Conservation (phyloP, 2,888 invertebrate species). For the Cryptus viduatorius region DNA sequence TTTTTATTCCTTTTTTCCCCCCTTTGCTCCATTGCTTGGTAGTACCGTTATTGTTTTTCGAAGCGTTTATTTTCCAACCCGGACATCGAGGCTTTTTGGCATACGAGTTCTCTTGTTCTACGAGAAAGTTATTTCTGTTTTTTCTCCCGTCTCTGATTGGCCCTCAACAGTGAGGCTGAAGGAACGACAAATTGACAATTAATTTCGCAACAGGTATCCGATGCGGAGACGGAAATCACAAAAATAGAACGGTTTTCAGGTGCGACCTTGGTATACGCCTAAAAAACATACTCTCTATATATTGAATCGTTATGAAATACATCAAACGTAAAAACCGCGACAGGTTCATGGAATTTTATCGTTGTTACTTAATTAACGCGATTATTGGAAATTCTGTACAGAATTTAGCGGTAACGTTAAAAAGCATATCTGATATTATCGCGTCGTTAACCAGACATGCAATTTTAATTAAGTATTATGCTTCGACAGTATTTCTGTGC, state of each 20-base stretch:
- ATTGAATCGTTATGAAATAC: too few relatives aligned
- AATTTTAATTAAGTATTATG: too few relatives aligned
- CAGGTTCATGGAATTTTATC: too few relatives aligned
- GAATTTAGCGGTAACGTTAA: too few relatives aligned
- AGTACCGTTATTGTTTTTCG: not conserved
- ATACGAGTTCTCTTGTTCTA: not conserved
- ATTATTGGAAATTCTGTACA: too few relatives aligned
- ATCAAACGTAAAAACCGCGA: too few relatives aligned
- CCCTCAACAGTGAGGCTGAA: not conserved
- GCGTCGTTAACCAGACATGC: too few relatives aligned
- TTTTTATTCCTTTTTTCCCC: not conserved
- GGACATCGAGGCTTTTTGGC: not conserved
- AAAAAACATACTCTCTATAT: too few relatives aligned
- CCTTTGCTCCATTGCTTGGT: slow-evolving; percentile 15
- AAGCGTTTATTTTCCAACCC: not conserved
- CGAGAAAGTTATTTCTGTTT: not conserved
- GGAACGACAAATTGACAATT: slow-evolving; percentile 3
- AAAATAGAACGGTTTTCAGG: slow-evolving; percentile 1
- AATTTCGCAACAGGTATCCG: slow-evolving; percentile 2
- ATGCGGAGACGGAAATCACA: not conserved
- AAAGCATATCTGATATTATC: too few relatives aligned
- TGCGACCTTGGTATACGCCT: too few relatives aligned
- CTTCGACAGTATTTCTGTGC: too few relatives aligned
- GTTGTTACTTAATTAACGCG: not conserved
- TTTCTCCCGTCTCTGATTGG: not conserved